phyloP scores from a whole-genome alignment of 2,888 invertebrate genomes.

The Chaitophorus viminalis region DNA sequence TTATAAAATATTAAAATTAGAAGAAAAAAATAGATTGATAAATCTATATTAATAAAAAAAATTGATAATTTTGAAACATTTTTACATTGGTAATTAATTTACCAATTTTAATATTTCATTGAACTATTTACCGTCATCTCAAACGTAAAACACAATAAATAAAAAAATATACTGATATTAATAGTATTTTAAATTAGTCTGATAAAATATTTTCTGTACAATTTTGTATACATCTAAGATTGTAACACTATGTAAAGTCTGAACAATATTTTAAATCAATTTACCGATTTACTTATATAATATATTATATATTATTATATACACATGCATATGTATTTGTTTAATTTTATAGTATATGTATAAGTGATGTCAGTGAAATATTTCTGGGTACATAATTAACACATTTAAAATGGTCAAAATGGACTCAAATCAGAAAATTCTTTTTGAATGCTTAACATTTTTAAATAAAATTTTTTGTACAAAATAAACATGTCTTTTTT shows the following conservation, averaged over 20 bases:
- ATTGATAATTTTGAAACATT: background rate
- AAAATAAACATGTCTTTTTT: constrained; percentile 18
- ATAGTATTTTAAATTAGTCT: constrained; percentile 33
- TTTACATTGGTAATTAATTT: background rate
- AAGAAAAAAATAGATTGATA: no score
- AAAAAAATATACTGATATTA: constrained; percentile 34
- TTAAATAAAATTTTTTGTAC: constrained; percentile 28
- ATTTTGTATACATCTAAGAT: constrained; percentile 31
- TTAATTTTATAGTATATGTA: constrained; percentile 31
- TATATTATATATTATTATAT: background rate
- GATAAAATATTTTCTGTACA: constrained; percentile 35
- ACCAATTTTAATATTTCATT: background rate
- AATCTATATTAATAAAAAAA: no score
- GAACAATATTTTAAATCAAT: constrained; percentile 47
- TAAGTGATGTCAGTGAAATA: background rate
- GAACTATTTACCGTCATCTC: background rate
- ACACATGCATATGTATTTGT: background rate
- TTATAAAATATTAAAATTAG: background rate
- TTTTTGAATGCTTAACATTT: constrained; percentile 45
- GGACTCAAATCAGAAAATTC: background rate
- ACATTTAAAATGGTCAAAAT: background rate
- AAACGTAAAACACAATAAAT: background rate
- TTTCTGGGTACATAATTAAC: constrained; percentile 9
- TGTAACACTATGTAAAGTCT: constrained; percentile 51
- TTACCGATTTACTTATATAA: background rate